phyloP scores from a whole-genome alignment of 2,113 vertebrate genomes.

The Capricornis sumatraensis region DNA sequence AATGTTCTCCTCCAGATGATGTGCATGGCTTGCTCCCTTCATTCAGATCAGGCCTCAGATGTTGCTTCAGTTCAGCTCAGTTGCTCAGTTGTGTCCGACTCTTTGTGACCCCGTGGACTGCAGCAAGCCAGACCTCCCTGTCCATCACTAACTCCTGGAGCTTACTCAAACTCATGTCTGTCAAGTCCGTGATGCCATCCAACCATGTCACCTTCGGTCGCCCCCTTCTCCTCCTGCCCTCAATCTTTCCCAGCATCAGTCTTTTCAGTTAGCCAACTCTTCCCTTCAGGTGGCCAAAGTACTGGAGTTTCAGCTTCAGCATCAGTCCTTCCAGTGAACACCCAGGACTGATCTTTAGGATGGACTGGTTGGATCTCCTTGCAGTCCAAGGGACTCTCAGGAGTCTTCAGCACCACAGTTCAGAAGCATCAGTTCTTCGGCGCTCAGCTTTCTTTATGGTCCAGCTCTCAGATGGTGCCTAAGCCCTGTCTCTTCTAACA shows the following conservation, averaged over 20 bases:
- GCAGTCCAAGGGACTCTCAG: background rate
- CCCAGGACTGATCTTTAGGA: background rate
- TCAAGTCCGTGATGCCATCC: background rate
- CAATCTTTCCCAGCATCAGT: background rate
- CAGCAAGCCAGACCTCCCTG: background rate
- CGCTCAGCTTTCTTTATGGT: background rate
- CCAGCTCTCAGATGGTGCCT: background rate
- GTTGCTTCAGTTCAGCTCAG: background rate
- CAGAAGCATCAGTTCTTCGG: background rate
- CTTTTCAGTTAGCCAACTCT: background rate
- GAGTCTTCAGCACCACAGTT: background rate
- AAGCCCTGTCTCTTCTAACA: background rate
- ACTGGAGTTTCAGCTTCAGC: background rate
- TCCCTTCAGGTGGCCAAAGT: background rate
- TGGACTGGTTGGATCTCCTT: background rate
- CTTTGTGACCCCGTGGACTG: background rate
- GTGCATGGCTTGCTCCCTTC: background rate
- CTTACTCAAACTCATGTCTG: background rate
- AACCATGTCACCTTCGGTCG: accelerated
- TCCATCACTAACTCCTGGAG: background rate
- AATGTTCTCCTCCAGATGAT: background rate
- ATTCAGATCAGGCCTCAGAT: background rate
- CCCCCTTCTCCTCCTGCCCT: background rate
- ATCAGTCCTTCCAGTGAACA: background rate
- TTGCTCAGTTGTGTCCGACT: accelerated